Evolutionary conservation across 2,888 invertebrate genomes (phyloP), one percentile per base, ranked within the genome.

Genomic region (Macropis europaea): DNA sequence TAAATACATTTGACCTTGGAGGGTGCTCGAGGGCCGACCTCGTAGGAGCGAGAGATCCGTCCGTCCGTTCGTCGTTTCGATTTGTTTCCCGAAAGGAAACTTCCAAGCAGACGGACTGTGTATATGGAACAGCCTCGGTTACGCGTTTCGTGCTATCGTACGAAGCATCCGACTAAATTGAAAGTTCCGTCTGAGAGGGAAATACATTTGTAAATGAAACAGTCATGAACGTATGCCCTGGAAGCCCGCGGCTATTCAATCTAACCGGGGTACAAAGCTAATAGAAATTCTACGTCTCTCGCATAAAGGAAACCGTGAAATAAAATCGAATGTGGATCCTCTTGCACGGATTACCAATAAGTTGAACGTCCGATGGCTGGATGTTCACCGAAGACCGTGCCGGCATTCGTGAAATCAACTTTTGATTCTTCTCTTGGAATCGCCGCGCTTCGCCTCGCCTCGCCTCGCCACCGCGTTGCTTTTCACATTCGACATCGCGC

Each of bases 161-260:
- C 77, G 83, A 76, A 83, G 81, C 83, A 84, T 87, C 86, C 84
- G 82, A 84, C 85, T 85, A 88, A 88, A 88, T 88, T 87, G 88
- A 87, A 88, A 88, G 87, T 86, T 87, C 81, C 82, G 82, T 84
- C 84, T 84, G 83, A 86, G 76, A 79, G 86, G 86, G 84, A 86
- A 88, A 88, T 88, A 88, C 88, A 88, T 88, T 88, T 88, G 88
- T 87, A 88, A 88, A 88, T 88, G 87, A 88, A 88, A 88, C 85
- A 86, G 88, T 88, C 86, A 84, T 84, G 84, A 86, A 84, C 85
- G 87, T 84, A 86, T 86, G 86, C 81, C 82, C 80, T 60, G 64
- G 68, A 73, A 71, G 81, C 85, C 84, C 76, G 85, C 86, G 87
- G 85, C 85, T 83, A 84, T 87, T 86, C 87, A 84, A 87, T 87